Evolutionary conservation across 2,797 vertebrate genomes (phyloP).

Genomic region (Serranus cabrilla): DNA sequence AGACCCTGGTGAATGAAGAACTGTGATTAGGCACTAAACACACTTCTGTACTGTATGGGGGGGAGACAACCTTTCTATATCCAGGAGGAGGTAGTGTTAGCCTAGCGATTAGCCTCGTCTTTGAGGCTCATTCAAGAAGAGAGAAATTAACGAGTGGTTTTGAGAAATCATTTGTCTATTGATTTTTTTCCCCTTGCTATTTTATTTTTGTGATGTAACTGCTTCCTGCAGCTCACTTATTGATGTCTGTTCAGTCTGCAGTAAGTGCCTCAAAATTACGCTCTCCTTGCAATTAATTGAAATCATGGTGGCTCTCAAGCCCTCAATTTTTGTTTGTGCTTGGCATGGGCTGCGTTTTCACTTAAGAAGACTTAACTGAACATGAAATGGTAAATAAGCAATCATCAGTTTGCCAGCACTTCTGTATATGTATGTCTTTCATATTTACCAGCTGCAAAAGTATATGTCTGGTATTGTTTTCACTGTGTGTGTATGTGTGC

Average conservation of each 20-base stretch:
- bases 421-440: neutral
- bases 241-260: constrained; percentile 55
- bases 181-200: constrained; percentile 39
- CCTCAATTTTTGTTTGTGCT: constrained; percentile 43
- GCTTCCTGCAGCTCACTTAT: constrained; percentile 65
- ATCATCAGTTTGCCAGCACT: constrained; percentile 23
- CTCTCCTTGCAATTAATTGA: constrained; percentile 70
- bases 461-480: too few species aligned
- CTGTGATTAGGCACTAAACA: constrained; percentile 59
- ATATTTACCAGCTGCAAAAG: too few species aligned
- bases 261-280: constrained; percentile 66
- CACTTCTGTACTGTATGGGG: constrained; percentile 4
- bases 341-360: constrained; percentile 37
- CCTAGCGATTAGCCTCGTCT: constrained; percentile 49
- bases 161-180: constrained; percentile 67
- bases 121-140: constrained; percentile 43
- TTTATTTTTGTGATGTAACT: constrained; percentile 50
- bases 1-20: constrained; percentile 43
- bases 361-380: constrained; percentile 40
- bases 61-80: constrained; percentile 7
- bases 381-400: constrained; percentile 54
- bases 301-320: constrained; percentile 61
- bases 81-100: constrained; percentile 39
- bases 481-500: too few species aligned
- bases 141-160: constrained; percentile 52